Evolutionary conservation across 2,113 vertebrate genomes (phyloP), one percentile per base, ranked within the genome.

Genomic region (Oryzias celebensis): DNA sequence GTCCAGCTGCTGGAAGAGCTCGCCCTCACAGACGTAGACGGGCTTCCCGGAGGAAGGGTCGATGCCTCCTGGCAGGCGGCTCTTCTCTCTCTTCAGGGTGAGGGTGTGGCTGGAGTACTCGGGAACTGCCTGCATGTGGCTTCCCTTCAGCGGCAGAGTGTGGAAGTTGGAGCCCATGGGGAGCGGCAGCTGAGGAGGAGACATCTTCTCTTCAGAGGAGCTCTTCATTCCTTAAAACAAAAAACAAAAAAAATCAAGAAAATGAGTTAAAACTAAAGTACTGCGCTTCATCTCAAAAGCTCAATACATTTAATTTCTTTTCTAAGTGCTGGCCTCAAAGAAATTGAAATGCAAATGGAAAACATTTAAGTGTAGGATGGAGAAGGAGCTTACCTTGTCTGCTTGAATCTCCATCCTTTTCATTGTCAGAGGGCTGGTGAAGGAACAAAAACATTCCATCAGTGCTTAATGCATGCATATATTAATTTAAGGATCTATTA

Each of bases 381-480:
- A 48, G 65, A 68, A 64, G 64, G 44, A 43, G 24, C 93, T 96
- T 85, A 98, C 97, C 97, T 94, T 95, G 95, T 94, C 96, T 94
- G 92, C 92, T 94, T 74, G 96, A 94, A 85, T 98, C 97, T 82
- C 95, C 95, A 1, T 99, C 97, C 89, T 99, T 99, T 90, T 98
- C 97, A 15, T 94, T 96, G 85, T 99, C 96, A 3, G 97, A 94
- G 94, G 97, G 92, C 73, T 92, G 92, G 77, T 67, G 65, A 69
- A 81, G 60, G 66, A 77, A 81, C n/a, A 73, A 74, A 48, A 71
- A 74, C 13, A 36, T 77, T 83, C 60, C 53, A 77, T 87, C 54
- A 88, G 73, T 67, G 56, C 62, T 56, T 81, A 82, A 78, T 70
- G 41, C 78, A 62, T 85, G 81, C 76, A 84, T 72, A 75, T 78